A percentile compares a stretch with the other conserved stretches of the same genome.
These are phyloP conservation scores for Bradypodion pumilum DNA, from an alignment of 2,797 vertebrate species.

Conservation along the genomic window DNA sequence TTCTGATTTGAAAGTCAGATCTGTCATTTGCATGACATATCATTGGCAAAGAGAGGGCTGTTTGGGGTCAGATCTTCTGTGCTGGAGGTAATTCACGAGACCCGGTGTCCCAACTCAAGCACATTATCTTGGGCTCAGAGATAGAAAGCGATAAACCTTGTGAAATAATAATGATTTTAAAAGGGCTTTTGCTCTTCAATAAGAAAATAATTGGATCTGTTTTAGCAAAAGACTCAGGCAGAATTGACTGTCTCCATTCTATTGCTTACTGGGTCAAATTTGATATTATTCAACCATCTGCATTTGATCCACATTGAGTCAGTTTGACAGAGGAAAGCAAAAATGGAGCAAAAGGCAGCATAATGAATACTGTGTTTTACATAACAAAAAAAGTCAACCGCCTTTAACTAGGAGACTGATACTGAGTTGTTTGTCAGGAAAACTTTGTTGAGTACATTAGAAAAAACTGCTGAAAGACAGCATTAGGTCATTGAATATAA, in stretches of 20 bases:
- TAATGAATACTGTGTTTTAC: conserved; percentile 44
- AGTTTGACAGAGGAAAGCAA: conserved; percentile 22
- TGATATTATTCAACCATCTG: conserved; percentile 31
- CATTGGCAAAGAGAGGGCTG: conserved; percentile 34
- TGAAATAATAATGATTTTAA: background rate
- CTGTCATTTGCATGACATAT: conserved; percentile 20
- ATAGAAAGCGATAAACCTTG: conserved; percentile 21
- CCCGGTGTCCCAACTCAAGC: conserved; percentile 13
- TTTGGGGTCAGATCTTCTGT: conserved; percentile 37
- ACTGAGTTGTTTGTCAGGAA: background rate
- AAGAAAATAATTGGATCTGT: conserved; percentile 38
- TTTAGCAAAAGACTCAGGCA: conserved; percentile 37
- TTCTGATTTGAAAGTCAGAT: conserved; percentile 60
- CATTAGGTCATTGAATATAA: background rate
- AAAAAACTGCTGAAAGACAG: conserved; percentile 16
- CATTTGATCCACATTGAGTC: conserved; percentile 32
- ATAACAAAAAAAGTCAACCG: conserved; percentile 37
- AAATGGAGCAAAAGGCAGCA: background rate
- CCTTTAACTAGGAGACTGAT: conserved; percentile 9
- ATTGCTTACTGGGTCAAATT: conserved; percentile 16
- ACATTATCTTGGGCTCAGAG: conserved; percentile 1
- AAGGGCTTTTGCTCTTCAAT: conserved; percentile 26
- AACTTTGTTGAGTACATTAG: conserved; percentile 23
- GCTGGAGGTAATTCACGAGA: conserved; percentile 21
- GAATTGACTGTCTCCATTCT: background rate